These are phyloP conservation scores for Eciton burchellii DNA, from an alignment of 1,140 invertebrate genomes.

Conservation along the genomic window DNA sequence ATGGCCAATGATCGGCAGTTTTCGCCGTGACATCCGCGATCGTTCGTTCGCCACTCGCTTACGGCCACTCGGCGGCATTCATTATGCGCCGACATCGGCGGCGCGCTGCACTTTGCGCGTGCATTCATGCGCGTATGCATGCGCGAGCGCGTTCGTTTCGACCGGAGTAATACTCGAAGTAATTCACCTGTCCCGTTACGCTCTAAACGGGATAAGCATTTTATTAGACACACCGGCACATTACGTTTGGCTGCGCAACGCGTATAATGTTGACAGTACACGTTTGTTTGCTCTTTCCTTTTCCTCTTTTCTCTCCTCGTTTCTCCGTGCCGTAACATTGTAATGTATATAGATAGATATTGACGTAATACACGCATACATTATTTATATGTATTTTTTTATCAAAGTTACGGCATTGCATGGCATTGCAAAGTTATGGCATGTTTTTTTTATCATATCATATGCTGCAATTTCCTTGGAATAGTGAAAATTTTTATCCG, in stretches of 20 bases:
- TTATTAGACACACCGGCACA: not conserved
- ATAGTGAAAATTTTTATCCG: too few relatives aligned
- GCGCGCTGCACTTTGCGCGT: conserved; percentile 15
- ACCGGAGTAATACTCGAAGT: not conserved
- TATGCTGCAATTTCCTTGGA: not conserved
- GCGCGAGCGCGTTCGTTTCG: conserved; percentile 15
- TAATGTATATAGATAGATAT: not conserved
- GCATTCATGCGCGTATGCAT: conserved; percentile 42
- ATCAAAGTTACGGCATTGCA: too few relatives aligned
- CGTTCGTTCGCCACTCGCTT: not conserved
- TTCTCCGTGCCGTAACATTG: not conserved
- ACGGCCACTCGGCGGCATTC: not conserved
- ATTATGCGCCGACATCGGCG: conserved; percentile 21
- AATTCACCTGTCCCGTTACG: conserved; percentile 47
- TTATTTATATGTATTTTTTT: conserved; percentile 20
- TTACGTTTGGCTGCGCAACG: not conserved
- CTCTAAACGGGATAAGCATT: conserved; percentile 37
- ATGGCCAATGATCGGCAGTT: conserved; percentile 15
- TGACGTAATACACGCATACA: not conserved
- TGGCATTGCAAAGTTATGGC: not conserved
- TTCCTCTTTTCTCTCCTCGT: not conserved
- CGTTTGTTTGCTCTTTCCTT: too few relatives aligned
- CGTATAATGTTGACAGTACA: not conserved
- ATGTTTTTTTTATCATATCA: not conserved
- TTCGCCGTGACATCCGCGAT: not conserved